Conservation (phyloP, 2,113 vertebrate genomes). For the Camelus dromedarius region DNA sequence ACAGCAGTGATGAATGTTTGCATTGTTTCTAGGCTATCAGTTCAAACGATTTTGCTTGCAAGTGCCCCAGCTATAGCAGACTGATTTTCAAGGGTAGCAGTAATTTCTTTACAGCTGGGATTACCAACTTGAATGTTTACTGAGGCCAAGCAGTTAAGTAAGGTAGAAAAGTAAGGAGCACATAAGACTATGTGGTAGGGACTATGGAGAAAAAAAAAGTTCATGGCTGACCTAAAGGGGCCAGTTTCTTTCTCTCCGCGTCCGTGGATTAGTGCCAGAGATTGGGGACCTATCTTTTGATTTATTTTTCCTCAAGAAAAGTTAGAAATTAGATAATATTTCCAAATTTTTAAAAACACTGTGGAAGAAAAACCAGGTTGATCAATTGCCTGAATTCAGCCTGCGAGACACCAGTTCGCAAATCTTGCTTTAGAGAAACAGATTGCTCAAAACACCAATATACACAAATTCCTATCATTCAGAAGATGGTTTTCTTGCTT, state of each 20-base stretch:
- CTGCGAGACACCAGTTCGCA: neutral
- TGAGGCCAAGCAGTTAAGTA: neutral
- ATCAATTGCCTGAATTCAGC: neutral
- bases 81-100: neutral
- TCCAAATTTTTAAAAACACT: neutral
- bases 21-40: neutral
- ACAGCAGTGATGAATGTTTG: neutral
- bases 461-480: neutral
- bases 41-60: neutral
- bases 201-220: neutral
- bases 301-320: conserved; percentile 28
- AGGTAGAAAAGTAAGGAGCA: neutral
- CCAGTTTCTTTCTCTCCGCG: neutral
- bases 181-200: neutral
- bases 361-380: neutral
- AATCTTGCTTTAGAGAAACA: neutral
- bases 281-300: neutral
- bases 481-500: neutral
- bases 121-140: neutral
- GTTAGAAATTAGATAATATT: neutral
- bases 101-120: neutral
- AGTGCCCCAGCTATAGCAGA: neutral
- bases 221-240: neutral
- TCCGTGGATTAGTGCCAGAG: neutral
- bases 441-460: neutral